Evolutionary conservation across 2,113 vertebrate genomes (phyloP).

Genomic region (Bothrops jararaca): DNA sequence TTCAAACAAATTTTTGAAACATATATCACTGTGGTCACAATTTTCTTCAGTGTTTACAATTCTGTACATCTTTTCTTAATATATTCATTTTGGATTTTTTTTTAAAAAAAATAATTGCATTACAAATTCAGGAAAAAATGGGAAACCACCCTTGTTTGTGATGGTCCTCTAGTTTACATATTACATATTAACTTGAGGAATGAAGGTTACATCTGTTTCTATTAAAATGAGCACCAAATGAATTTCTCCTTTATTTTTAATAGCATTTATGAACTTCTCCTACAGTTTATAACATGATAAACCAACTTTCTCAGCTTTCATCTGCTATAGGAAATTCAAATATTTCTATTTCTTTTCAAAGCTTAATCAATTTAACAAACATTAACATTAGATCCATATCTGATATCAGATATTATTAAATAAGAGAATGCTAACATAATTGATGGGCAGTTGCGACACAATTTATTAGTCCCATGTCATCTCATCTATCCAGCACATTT

Average conservation of each 20-base stretch:
- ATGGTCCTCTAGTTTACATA: neutral
- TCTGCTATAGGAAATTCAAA: neutral
- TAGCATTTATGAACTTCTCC: neutral
- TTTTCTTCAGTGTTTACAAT: neutral
- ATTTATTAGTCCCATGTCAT: slow-evolving; percentile 59
- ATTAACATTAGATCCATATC: slow-evolving; percentile 3
- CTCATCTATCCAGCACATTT: slow-evolving; percentile 37
- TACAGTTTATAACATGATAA: neutral
- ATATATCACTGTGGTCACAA: neutral
- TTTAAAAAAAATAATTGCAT: neutral
- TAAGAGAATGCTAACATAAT: slow-evolving; percentile 55
- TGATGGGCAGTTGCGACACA: slow-evolving; percentile 54
- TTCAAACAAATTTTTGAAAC: neutral
- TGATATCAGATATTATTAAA: slow-evolving; percentile 26
- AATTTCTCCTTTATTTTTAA: neutral
- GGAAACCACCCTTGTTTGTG: neutral
- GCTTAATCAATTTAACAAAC: neutral
- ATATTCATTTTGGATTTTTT: neutral
- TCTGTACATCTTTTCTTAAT: neutral
- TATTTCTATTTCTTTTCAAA: neutral
- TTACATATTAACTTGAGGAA: neutral
- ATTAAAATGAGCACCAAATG: neutral
- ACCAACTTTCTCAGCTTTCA: neutral
- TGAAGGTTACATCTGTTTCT: neutral
- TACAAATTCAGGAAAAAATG: neutral